phyloP scores from a whole-genome alignment of 2,113 vertebrate species.

The Paralichthys olivaceus region DNA sequence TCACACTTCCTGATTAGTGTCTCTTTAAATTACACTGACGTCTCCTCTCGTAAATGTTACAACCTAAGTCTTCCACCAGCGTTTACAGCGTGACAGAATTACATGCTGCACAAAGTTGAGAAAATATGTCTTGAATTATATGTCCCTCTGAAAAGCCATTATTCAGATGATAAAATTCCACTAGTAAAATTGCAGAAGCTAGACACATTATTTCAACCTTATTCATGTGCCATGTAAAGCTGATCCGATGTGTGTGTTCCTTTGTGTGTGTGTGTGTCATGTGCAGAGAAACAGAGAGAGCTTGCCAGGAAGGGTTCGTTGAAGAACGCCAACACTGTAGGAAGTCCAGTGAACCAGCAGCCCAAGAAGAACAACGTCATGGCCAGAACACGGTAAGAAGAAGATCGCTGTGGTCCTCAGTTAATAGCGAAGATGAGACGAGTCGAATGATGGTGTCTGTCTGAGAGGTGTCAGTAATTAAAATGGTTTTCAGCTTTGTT shows the following conservation, averaged over 20 bases:
- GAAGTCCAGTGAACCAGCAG: constrained; percentile 97
- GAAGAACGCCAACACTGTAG: constrained; percentile 91
- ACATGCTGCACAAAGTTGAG: background rate
- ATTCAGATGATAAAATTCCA: background rate
- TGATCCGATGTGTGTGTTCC: background rate
- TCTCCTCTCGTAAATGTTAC: background rate
- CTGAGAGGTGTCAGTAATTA: no score
- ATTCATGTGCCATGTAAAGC: background rate
- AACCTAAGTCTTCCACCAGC: background rate
- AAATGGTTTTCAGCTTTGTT: no score
- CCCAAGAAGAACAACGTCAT: constrained; percentile 99
- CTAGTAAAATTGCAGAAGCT: background rate
- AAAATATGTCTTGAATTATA: background rate
- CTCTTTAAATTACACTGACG: background rate
- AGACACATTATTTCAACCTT: background rate
- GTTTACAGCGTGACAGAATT: background rate
- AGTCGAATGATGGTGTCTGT: background rate
- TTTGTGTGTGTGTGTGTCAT: constrained; percentile 41
- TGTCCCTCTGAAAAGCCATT: background rate
- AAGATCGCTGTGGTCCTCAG: background rate
- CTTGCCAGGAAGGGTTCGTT: constrained; percentile 94
- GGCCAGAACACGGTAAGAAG: constrained; percentile 93
- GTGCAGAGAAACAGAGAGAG: constrained; percentile 96
- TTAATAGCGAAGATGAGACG: background rate
- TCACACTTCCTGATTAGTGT: background rate